A percentile compares a stretch with the other conserved stretches of the same genome.
Conservation (phyloP, 1,140 invertebrate species). For the Panagrolaimus sp. region DNA sequence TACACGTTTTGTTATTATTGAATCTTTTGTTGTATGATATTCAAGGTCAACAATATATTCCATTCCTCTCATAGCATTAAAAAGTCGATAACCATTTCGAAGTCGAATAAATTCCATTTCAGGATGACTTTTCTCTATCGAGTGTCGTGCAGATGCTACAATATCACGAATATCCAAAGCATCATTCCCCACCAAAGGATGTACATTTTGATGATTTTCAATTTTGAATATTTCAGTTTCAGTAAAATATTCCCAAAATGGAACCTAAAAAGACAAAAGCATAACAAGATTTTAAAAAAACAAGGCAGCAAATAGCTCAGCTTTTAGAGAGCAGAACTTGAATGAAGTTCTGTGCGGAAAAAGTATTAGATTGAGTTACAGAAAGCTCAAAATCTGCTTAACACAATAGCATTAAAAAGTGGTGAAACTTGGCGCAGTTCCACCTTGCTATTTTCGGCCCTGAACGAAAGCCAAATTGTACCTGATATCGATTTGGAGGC, state of each 20-base stretch:
- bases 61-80: conserved; percentile 53
- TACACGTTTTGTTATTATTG: conserved; percentile 29
- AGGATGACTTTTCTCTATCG: conserved; percentile 24
- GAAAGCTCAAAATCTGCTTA: no score
- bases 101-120: conserved; percentile 39
- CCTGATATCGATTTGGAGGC: conserved; percentile 53
- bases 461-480: no score
- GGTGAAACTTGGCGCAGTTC: no score
- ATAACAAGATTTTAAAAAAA: no score
- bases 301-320: no score
- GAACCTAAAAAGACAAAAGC: conserved; percentile 27
- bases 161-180: conserved; percentile 46
- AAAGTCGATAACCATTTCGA: conserved; percentile 48
- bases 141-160: conserved; percentile 27
- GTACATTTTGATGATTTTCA: conserved; percentile 51
- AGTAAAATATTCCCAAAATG: conserved; percentile 56
- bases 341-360: no score
- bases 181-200: conserved; percentile 42
- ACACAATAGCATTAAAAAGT: no score
- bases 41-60: conserved; percentile 55
- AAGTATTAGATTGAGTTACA: no score
- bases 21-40: conserved; percentile 25
- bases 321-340: no score
- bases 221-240: conserved; percentile 49
- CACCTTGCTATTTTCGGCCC: no score